Conservation (phyloP, 2,888 invertebrate genomes). For the Athalia cordata region DNA sequence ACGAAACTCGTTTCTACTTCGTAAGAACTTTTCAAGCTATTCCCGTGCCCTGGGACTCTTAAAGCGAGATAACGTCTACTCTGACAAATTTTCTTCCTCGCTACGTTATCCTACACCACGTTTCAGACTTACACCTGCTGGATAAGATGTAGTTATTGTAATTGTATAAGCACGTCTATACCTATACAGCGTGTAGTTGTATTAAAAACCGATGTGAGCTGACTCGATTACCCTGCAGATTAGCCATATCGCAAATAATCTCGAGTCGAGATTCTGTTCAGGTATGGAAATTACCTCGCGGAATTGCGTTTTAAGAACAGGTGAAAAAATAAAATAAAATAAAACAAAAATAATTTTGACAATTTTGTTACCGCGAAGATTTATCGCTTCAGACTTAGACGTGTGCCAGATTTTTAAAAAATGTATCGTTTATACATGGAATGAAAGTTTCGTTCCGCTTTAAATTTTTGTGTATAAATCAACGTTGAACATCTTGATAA, state of each 20-base stretch:
- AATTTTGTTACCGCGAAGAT: too few species aligned
- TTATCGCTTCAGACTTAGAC: neutral
- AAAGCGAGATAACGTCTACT: constrained; percentile 24
- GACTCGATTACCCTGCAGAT: too few species aligned
- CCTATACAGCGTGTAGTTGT: neutral
- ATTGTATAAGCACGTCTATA: too few species aligned
- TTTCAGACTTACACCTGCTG: neutral
- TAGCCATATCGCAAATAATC: too few species aligned
- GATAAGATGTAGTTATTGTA: too few species aligned
- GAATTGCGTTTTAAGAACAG: too few species aligned
- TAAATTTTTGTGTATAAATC: neutral
- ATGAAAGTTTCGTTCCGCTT: neutral
- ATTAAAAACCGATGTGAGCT: neutral
- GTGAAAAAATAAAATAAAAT: neutral
- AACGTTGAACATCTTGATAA: neutral
- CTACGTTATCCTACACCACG: neutral
- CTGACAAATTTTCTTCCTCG: constrained; percentile 16
- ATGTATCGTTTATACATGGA: neutral
- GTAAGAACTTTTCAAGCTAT: constrained; percentile 34
- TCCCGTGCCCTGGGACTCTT: constrained; percentile 19
- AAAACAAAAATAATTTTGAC: neutral
- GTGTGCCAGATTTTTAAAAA: neutral
- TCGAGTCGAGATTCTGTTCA: too few species aligned
- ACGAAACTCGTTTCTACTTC: constrained; percentile 33
- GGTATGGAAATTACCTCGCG: too few species aligned